Conservation (phyloP, 2,888 invertebrate species). For the Drosophila kambysellisi region DNA sequence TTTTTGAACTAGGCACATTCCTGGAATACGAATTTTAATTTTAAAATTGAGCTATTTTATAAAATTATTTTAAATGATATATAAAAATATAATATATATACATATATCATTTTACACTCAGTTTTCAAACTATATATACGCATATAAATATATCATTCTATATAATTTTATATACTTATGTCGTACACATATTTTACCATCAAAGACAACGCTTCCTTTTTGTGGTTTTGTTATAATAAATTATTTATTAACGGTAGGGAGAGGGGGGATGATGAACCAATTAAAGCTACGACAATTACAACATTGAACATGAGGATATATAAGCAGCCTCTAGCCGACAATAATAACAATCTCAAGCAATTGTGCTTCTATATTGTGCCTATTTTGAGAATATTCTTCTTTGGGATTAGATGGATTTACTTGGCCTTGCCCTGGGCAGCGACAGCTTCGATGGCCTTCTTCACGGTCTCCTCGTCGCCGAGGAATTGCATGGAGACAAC, state of each 20-base stretch:
- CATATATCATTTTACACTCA: no score
- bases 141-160: background rate
- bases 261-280: constrained; percentile 49
- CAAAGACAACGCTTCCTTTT: background rate
- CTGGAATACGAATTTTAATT: background rate
- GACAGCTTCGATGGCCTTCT: constrained; percentile 92
- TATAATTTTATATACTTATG: background rate
- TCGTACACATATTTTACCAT: background rate
- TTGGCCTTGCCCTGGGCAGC: constrained; percentile 91
- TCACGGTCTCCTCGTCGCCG: constrained; percentile 92
- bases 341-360: constrained; percentile 31
- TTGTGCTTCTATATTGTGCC: constrained; percentile 41
- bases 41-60: background rate
- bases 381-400: background rate
- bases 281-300: constrained; percentile 63
- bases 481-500: constrained; percentile 92
- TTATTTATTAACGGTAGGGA: constrained; percentile 69
- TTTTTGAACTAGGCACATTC: no score
- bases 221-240: constrained; percentile 61
- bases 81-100: no score
- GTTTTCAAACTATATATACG: background rate
- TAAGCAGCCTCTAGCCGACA: constrained; percentile 27
- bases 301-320: constrained; percentile 55
- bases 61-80: background rate
- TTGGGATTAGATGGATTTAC: constrained; percentile 85